Conservation (phyloP, 2,113 vertebrate species). For the Erythrocercus mccallii region DNA sequence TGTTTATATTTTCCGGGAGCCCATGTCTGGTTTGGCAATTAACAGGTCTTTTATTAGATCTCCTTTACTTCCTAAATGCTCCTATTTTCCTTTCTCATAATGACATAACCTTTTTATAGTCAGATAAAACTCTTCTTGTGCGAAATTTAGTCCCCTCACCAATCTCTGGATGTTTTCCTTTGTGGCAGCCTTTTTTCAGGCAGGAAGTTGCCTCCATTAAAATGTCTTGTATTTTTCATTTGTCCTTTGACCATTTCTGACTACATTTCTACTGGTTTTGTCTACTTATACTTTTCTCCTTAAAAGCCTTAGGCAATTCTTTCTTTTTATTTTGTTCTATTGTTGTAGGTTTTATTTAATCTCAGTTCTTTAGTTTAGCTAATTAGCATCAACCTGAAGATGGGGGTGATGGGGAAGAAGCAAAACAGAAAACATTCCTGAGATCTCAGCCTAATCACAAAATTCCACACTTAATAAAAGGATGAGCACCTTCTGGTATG, state of each 20-base stretch:
- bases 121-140: neutral
- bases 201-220: neutral
- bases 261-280: neutral
- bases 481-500: neutral
- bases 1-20: conserved; percentile 8
- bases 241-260: neutral
- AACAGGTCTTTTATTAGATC: conserved; percentile 40
- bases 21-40: conserved; percentile 26
- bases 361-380: neutral
- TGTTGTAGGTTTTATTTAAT: neutral
- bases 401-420: neutral
- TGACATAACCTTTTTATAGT: neutral
- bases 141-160: neutral
- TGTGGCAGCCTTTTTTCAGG: neutral
- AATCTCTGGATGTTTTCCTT: neutral
- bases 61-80: conserved; percentile 25
- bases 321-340: neutral
- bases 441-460: neutral
- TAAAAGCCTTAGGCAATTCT: neutral
- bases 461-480: neutral
- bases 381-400: neutral
- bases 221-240: neutral
- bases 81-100: conserved; percentile 19
- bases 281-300: neutral
- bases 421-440: neutral